Base-by-base conservation (phyloP, 2,888 invertebrate genomes). In the Meloe dianella region DNA sequence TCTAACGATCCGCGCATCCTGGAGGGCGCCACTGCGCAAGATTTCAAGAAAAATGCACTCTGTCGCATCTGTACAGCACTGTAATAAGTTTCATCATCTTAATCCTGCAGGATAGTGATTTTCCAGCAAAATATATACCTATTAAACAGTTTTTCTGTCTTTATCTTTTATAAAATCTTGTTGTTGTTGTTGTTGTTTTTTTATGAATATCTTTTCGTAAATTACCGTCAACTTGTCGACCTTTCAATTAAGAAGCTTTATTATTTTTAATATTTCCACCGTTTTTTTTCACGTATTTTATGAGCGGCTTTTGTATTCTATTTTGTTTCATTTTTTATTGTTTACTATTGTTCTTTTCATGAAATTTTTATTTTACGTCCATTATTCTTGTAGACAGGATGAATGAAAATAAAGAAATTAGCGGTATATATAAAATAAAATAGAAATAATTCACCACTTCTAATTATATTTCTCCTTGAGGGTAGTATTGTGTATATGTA, bases 41-140 rank as follows among this genome's bases (percentile, higher is more conserved):
- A 79, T 82, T 82, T 82, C 74, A 82, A 84, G 84, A 84, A 84
- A 83, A 84, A 84, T 83, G 80, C 82, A 81, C 79, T 79, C 79
- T 81, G 82, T 83, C 82, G 83, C 83, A 83, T 80, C 77, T 73
- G 82, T 82, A 82, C 81, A 82, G 81, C 78, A 76, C 70, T 68
- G 74, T 77, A 79, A 83, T 82, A 78, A 82, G 79, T 80, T 75
- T 72, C 54, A 27, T 54, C 54, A 27, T 54, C 54, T 54, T 54
- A 54, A 54, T 54, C 54, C 54, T 24, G 14, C 27, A 54, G 54
- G 54, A 54, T 54, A 27, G 54, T 54, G 54, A 54, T 54, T 54
- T 24, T 54, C 27, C 54, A 27, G 27, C 8, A 27, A 24, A 54
- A 41, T n/a, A 17, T 35, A 4, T 17, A 2, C 41, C n/a, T 41